Evolutionary conservation across 2,888 invertebrate species (phyloP), one percentile per base, ranked within the genome.

Genomic region (Ceraclea dissimilis): DNA sequence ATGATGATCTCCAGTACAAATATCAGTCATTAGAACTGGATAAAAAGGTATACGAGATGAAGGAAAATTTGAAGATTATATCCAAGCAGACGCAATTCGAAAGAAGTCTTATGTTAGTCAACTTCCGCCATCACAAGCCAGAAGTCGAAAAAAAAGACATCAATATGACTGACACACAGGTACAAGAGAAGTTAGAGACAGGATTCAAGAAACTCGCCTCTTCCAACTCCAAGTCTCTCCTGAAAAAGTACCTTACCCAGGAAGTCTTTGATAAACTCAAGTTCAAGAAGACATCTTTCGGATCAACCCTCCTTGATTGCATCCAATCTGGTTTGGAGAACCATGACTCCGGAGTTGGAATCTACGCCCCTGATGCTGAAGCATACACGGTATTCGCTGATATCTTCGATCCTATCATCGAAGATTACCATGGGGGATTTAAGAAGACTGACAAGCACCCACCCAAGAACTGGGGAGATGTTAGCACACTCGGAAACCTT

Each of bases 351-450:
- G 94, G 95, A 68, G 91, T 95, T 63, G 96, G 97, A 71, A 90
- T 97, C 79, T 97, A 97, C 72, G 97, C 97, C 58, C 95, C 96
- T 60, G 97, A 97, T 73, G 95, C 96, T 63, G 96, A 97, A 75
- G 75, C 95, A 55, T 98, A 97, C 82, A 86, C 88, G 66, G 83
- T 89, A 56, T 98, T 97, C 75, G 82, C 90, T 63, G 91, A 90
- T 57, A 81, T 98, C 65, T 97, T 98, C 76, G 93, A 97, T 78
- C 95, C 95, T 73, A 90, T 98, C 80, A 97, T 98, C 74, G 93
- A 94, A 72, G 95, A 95, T 72, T 96, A 96, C 82, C 96, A 96
- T 79, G 84, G 82, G 73, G 95, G 95, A 66, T 96, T 96, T 84
- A 91, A 90, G 82, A 88, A 91, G 76, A 85, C 86, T 70, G 93